Base-by-base conservation (phyloP, 2,797 vertebrate genomes). In the Diplodus sargus region DNA sequence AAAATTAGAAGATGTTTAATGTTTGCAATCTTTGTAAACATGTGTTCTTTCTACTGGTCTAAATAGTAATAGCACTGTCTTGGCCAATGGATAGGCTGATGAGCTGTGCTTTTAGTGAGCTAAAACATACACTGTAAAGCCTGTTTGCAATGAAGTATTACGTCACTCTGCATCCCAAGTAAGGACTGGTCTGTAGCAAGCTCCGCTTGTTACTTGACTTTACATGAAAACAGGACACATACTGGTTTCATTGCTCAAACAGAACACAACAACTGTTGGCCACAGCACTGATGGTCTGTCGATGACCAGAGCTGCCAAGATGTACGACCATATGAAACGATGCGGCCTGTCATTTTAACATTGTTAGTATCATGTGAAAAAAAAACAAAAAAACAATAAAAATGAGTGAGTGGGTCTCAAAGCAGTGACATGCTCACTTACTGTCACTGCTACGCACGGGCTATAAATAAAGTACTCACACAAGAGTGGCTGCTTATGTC, bases 391-490 rank as follows among this genome's bases (percentile, higher is more conserved):
- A n/a, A n/a, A 30, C 25, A 25, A 25, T 34, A 34, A 9, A 39
- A 39, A 39, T 42, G 39, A 39, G 39, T 11, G 39, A 45, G 61
- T n/a, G 30, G 28, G 10, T 69, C 59, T 51, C 18, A 79, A 78
- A 71, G 67, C 62, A 39, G 56, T 70, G 39, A 72, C 61, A 43
- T 74, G 61, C 57, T 83, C 30, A 39, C 52, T 82, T 70, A 43
- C 52, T 64, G 48, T 65, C 11, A 1, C 72, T 65, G 70, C 64
- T 60, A 30, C 63, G 9, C n/a, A 30, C 14, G 0, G 20, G 28
- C 84, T 89, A 67, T 83, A 81, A 86, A 91, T 86, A 85, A 86
- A 78, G 67, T 67, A 52, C 65, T 85, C 70, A 52, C 74, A 79
- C 81, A 87, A 20, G 76, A 84, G 68, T 81, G 78, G 74, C 49